Conservation (phyloP, 2,797 vertebrate species). For the Sparidentex hasta region DNA sequence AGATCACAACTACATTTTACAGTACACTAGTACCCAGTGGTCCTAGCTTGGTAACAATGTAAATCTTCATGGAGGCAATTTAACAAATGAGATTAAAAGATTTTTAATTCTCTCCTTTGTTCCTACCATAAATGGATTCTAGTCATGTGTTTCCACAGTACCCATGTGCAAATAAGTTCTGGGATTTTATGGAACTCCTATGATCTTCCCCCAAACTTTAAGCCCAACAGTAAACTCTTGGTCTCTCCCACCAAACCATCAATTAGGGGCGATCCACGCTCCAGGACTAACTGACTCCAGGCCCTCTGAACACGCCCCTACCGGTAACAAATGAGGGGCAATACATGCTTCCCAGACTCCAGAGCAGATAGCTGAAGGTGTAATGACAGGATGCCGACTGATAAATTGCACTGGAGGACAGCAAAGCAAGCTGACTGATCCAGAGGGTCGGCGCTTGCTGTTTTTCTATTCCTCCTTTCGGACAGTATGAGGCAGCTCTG, state of each 20-base stretch:
- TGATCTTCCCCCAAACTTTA: conserved; percentile 17
- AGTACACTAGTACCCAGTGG: too few species aligned
- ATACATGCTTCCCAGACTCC: conserved; percentile 11
- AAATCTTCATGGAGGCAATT: not conserved
- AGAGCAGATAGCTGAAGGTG: conserved; percentile 19
- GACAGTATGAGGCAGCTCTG: not conserved
- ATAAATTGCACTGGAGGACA: conserved; percentile 24
- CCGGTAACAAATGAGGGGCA: conserved; percentile 23
- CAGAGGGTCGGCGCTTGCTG: not conserved
- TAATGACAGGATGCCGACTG: conserved; percentile 45
- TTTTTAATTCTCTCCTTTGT: not conserved
- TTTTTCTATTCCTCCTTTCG: conserved; percentile 1
- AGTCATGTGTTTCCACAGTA: not conserved
- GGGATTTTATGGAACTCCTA: not conserved
- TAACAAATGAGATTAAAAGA: not conserved
- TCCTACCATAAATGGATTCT: not conserved
- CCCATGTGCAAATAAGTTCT: not conserved
- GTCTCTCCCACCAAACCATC: conserved; percentile 40
- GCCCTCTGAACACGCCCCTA: conserved; percentile 31
- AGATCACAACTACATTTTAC: too few species aligned
- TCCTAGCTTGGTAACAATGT: not conserved
- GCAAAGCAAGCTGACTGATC: conserved; percentile 19
- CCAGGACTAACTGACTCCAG: conserved; percentile 8
- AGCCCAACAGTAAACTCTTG: not conserved
- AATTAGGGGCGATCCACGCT: conserved; percentile 28